Evolutionary conservation across 1,140 invertebrate species (phyloP).

Genomic region (Drosophila novamexicana): DNA sequence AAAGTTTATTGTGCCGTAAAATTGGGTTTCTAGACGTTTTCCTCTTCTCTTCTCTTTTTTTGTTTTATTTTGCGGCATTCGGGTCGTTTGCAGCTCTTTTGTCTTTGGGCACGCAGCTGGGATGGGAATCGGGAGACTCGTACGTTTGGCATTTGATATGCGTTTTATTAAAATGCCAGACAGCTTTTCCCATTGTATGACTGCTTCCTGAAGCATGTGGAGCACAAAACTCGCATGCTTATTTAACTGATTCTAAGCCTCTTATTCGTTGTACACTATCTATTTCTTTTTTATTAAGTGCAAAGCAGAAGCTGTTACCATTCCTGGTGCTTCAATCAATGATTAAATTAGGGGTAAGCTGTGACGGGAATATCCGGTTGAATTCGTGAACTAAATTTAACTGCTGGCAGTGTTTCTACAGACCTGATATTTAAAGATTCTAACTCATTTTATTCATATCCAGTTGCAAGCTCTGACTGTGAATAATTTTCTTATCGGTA

Average conservation of each 20-base stretch:
- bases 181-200: conserved; percentile 1
- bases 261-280: background rate
- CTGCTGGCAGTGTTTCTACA: no score
- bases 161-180: background rate
- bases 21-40: conserved; percentile 30
- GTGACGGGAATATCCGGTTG: no score
- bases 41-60: background rate
- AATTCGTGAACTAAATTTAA: no score
- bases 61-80: conserved; percentile 6
- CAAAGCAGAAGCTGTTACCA: no score
- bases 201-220: background rate
- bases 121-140: background rate
- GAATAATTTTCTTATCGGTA: no score
- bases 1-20: conserved; percentile 54
- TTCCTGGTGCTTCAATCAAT: no score
- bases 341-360: no score
- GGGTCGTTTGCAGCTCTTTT: conserved; percentile 18
- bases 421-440: no score
- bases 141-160: no score
- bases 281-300: background rate
- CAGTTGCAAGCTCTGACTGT: no score
- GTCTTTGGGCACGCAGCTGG: conserved; percentile 3
- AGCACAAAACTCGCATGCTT: background rate
- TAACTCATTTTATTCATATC: no score
- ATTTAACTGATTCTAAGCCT: background rate